Evolutionary conservation across 2,113 vertebrate genomes (phyloP), one percentile per base, ranked within the genome.

Genomic region (Eptatretus burgeri): DNA sequence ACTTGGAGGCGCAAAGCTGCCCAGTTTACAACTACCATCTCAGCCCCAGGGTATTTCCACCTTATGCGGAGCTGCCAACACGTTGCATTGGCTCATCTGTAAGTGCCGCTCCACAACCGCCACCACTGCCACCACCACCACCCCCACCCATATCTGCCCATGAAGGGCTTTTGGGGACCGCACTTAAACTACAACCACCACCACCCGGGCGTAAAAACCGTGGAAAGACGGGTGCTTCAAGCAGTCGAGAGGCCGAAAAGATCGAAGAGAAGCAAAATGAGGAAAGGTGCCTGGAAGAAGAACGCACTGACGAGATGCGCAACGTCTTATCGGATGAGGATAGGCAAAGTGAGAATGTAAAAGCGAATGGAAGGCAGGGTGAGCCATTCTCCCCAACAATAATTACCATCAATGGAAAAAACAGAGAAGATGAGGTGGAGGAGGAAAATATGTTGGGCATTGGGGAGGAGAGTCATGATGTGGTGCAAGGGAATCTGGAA

Each of bases 11-110:
- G 41, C 84, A 87, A 71, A 80, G 78, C 62, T 83, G 87, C 76
- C 84, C 82, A 8, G 84, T 89, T 63, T 87, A 85, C 76, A 89
- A 89, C 78, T 89, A 89, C 76, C 84, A 87, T 77, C 82, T 89
- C 70, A 86, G 83, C 69, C 85, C 85, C 13, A 75, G 84, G 11
- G 84, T 83, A 64, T 87, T 87, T 76, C 76, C 85, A 66, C 84
- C 85, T 75, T 87, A 87, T 72, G 82, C 84, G 50, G 82, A 78
- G 75, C 83, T 41, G 27, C 27, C 27, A 41, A 41, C 27, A 41
- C 27, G 27, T 41, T 7, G 27, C 27, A 5, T 41, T 41, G 27
- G 27, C 27, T 41, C 27, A 7, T 41, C 27, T 41, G 27, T 41
- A 41, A 41, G 27, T 41, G 27, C 51, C 41, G 51, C 66, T 66